Evolutionary conservation across 2,113 vertebrate species (phyloP).

Genomic region (Lipophrys pholis): DNA sequence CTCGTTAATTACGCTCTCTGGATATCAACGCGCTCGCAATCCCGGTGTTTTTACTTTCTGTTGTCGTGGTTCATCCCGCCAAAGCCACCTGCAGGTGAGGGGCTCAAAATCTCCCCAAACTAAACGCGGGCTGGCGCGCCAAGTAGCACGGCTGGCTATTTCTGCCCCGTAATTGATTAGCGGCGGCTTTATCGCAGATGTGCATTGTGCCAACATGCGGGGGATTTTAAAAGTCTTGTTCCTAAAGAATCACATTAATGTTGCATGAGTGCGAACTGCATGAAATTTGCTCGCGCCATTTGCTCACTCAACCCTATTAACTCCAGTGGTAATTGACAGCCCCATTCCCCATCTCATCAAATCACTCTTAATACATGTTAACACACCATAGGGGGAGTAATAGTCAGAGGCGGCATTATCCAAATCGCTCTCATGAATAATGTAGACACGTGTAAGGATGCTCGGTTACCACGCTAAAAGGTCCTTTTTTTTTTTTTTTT

Average conservation of each 20-base stretch:
- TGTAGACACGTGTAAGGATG: conserved; percentile 66
- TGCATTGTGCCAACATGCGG: conserved; percentile 28
- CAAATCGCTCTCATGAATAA: conserved; percentile 77
- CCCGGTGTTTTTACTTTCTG: neutral
- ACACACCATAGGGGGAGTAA: conserved; percentile 73
- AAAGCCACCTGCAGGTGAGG: neutral
- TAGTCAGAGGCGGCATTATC: conserved; percentile 74
- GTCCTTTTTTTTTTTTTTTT: conserved; percentile 45
- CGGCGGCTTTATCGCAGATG: conserved; percentile 28
- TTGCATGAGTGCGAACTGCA: conserved; percentile 64
- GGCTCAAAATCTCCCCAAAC: conserved; percentile 15
- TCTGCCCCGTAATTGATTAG: conserved; percentile 42
- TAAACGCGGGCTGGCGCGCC: conserved; percentile 6
- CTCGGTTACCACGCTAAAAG: conserved; percentile 69
- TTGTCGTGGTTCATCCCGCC: conserved; percentile 8
- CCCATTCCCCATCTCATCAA: conserved; percentile 71
- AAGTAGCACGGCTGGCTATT: neutral
- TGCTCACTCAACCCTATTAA: conserved; percentile 74
- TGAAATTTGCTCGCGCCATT: conserved; percentile 71
- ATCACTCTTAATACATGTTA: conserved; percentile 78
- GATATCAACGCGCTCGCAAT: neutral
- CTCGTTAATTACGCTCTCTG: conserved; percentile 2
- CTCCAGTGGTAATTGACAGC: conserved; percentile 66
- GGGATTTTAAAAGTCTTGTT: conserved; percentile 52
- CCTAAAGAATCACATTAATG: conserved; percentile 69